These are phyloP conservation scores for Tenebrosternarchus preto DNA, from an alignment of 2,113 vertebrate species.

Conservation along the genomic window DNA sequence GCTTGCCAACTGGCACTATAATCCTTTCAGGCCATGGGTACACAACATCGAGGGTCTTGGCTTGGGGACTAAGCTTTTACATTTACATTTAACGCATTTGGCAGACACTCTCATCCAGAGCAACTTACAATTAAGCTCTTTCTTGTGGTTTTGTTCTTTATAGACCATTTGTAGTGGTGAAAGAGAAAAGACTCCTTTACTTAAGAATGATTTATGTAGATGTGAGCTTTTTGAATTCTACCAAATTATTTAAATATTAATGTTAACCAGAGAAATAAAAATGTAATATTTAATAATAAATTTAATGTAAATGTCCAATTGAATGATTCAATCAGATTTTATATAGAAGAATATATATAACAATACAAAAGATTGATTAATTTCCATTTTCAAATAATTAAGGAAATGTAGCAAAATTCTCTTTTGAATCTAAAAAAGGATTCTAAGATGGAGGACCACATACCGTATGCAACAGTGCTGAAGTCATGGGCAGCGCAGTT, in stretches of 20 bases:
- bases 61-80: conserved; percentile 27
- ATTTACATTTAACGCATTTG: too few species aligned
- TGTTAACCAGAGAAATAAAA: background rate
- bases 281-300: too few species aligned
- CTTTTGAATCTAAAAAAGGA: background rate
- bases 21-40: conserved; percentile 43
- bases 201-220: background rate
- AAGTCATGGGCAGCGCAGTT: conserved; percentile 1
- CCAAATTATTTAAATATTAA: background rate
- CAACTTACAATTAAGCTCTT: too few species aligned
- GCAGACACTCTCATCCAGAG: too few species aligned
- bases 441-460: background rate
- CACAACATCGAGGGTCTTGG: conserved; percentile 37
- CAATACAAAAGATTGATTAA: too few species aligned
- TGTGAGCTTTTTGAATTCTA: background rate
- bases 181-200: background rate
- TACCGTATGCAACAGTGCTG: background rate
- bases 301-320: too few species aligned
- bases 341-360: too few species aligned
- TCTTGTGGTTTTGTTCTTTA: conserved; percentile 13
- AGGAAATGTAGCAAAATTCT: too few species aligned
- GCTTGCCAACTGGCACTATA: conserved; percentile 41
- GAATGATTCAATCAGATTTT: too few species aligned
- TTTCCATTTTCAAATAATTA: too few species aligned
- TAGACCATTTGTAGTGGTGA: background rate